Percentiles rank a stretch among this genome's conserved stretches.
These are phyloP conservation scores for Apamea crenata DNA, from an alignment of 2,888 invertebrate genomes.

Conservation along the genomic window DNA sequence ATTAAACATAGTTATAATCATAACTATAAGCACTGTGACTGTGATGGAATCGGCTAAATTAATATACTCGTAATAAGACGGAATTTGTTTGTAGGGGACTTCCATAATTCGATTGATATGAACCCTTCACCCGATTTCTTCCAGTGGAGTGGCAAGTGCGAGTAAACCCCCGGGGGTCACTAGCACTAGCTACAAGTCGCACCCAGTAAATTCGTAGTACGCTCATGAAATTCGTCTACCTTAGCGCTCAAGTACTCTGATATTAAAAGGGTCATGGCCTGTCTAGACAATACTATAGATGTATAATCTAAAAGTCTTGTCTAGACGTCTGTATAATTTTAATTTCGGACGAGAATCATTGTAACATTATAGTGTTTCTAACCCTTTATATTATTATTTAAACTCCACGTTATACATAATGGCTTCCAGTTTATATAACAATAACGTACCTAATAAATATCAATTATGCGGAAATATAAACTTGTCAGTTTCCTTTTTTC, in stretches of 20 bases:
- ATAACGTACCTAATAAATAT: conserved; percentile 1
- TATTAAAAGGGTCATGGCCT: conserved; percentile 82
- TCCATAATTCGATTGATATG: conserved; percentile 36
- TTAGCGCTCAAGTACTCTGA: conserved; percentile 62
- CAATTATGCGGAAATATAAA: conserved; percentile 5
- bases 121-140: conserved; percentile 24
- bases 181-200: conserved; percentile 38
- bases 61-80: conserved; percentile 2
- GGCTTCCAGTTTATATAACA: neutral
- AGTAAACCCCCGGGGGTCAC: conserved; percentile 39
- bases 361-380: neutral
- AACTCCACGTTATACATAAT: neutral
- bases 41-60: neutral
- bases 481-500: conserved; percentile 6
- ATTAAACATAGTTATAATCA: neutral
- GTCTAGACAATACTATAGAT: conserved; percentile 84
- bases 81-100: conserved; percentile 25
- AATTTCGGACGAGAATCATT: conserved; percentile 48
- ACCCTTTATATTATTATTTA: neutral
- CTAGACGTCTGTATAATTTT: conserved; percentile 79
- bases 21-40: neutral
- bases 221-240: conserved; percentile 58
- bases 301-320: conserved; percentile 70
- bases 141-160: conserved; percentile 9
- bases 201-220: conserved; percentile 48